Percentiles rank a stretch among this genome's conserved stretches.
Conservation (phyloP, 2,888 invertebrate genomes). For the Diplazon laetatorius region DNA sequence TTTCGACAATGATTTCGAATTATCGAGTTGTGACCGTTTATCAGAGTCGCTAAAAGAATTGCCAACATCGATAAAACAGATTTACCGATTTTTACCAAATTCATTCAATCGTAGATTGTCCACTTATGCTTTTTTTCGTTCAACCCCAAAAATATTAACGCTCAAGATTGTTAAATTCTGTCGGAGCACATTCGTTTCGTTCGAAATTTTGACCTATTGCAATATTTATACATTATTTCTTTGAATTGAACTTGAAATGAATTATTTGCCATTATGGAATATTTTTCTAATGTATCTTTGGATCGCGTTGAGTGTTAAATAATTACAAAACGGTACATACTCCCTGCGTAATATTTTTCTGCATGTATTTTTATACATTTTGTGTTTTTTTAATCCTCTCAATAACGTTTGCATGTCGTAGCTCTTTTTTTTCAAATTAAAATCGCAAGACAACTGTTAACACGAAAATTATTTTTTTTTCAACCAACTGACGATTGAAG, state of each 20-base stretch:
- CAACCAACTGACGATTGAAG: neutral
- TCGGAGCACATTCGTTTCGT: no score
- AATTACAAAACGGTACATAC: neutral
- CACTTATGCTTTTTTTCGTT: no score
- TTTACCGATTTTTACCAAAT: neutral
- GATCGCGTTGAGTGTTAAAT: neutral
- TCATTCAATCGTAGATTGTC: neutral
- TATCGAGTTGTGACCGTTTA: neutral
- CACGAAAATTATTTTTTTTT: neutral
- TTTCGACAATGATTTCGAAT: neutral
- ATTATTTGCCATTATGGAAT: no score
- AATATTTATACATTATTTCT: no score
- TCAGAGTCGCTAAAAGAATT: neutral
- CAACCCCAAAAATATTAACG: no score
- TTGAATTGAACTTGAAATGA: no score
- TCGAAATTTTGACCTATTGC: no score
- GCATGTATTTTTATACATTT: slow-evolving; percentile 27
- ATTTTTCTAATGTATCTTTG: no score
- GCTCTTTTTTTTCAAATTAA: slow-evolving; percentile 1
- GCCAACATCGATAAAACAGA: neutral
- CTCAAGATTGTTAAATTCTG: no score
- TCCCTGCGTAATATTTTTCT: neutral
- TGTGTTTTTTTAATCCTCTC: neutral
- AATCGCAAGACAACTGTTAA: neutral
- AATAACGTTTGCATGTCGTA: slow-evolving; percentile 25